Percentiles rank a stretch among this genome's conserved stretches.
phyloP scores from a whole-genome alignment of 2,113 vertebrate genomes.

The Crotalus horridus region DNA sequence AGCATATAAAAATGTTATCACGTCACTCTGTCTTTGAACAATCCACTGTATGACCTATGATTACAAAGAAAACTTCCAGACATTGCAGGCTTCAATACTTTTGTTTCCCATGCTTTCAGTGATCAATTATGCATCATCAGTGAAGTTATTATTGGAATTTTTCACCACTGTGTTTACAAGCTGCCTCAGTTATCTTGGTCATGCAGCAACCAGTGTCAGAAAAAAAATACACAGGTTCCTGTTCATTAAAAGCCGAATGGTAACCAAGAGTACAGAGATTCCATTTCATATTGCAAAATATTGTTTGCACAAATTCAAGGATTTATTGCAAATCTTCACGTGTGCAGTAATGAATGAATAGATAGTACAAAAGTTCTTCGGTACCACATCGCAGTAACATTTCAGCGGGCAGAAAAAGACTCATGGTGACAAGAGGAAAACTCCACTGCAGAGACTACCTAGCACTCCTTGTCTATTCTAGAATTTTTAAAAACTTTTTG shows the following conservation, averaged over 20 bases:
- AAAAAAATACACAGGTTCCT: not conserved
- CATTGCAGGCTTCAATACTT: not conserved
- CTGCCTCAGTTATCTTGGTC: not conserved
- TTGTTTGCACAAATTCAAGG: not conserved
- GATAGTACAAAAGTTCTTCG: not conserved
- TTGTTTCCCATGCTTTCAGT: not conserved
- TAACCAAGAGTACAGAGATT: not conserved
- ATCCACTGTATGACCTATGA: not conserved
- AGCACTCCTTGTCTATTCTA: not conserved
- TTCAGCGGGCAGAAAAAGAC: not conserved
- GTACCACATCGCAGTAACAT: not conserved
- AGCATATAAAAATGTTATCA: not conserved
- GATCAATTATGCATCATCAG: not conserved
- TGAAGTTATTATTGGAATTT: not conserved
- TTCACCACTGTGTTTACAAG: not conserved
- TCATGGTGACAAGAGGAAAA: not conserved
- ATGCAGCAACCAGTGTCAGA: not conserved
- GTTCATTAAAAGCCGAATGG: not conserved
- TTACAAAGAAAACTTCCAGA: not conserved
- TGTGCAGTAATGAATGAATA: not conserved
- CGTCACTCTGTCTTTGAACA: not conserved
- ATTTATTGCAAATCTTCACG: not conserved
- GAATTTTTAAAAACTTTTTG: not conserved
- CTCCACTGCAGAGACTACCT: not conserved
- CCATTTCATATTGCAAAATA: not conserved